These are phyloP conservation scores for Poeciliopsis infans DNA, from an alignment of 2,797 vertebrate genomes.

Conservation along the genomic window DNA sequence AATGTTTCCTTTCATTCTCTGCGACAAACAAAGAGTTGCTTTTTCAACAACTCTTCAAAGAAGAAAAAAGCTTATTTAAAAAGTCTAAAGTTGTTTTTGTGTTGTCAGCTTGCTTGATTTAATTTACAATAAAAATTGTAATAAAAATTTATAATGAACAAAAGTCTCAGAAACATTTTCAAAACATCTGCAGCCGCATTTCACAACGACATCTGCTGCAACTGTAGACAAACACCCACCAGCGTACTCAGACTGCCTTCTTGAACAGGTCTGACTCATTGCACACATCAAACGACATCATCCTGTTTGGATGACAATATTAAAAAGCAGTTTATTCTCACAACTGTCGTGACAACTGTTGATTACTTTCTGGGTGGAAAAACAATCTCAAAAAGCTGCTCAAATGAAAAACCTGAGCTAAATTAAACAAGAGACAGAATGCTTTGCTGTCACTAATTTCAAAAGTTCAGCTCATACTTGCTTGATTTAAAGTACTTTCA, in stretches of 20 bases:
- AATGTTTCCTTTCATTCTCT: not conserved
- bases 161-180: conserved; percentile 54
- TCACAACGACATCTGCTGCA: conserved; percentile 64
- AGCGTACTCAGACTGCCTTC: conserved; percentile 48
- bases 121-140: conserved; percentile 16
- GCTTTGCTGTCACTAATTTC: not conserved
- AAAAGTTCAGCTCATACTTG: not conserved
- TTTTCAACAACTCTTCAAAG: not conserved
- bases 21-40: not conserved
- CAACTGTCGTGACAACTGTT: conserved; percentile 65
- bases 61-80: conserved; percentile 14
- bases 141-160: conserved; percentile 41
- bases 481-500: not conserved
- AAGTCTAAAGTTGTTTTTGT: conserved; percentile 9
- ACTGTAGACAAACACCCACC: conserved; percentile 49
- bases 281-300: conserved; percentile 69
- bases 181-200: conserved; percentile 66
- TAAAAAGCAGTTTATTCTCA: conserved; percentile 48
- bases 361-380: conserved; percentile 23
- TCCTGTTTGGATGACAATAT: conserved; percentile 48
- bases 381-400: conserved; percentile 10
- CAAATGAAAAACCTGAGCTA: not conserved
- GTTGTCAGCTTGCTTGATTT: conserved; percentile 26
- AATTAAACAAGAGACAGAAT: not conserved
- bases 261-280: conserved; percentile 66